Conservation (phyloP, 2,797 vertebrate species). For the Staurois parvus region DNA sequence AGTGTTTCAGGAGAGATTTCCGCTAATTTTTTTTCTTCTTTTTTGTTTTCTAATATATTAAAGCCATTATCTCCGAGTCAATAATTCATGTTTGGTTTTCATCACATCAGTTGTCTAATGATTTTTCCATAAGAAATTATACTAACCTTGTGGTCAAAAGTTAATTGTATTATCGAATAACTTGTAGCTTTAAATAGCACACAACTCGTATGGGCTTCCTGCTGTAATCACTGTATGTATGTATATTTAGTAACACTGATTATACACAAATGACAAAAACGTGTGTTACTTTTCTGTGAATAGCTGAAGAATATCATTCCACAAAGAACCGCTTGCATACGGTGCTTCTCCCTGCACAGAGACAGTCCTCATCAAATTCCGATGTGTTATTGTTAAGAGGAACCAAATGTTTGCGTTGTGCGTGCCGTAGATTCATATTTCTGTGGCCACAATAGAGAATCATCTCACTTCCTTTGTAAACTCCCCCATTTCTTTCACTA, state of each 20-base stretch:
- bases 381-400: neutral
- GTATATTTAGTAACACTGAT: neutral
- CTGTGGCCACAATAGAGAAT: neutral
- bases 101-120: neutral
- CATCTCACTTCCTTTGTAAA: slow-evolving; percentile 12
- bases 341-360: neutral
- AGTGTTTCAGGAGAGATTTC: no score
- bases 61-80: neutral
- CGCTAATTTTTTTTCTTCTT: no score
- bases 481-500: neutral
- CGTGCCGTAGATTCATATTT: neutral
- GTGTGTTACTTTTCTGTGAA: neutral
- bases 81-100: neutral
- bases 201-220: neutral
- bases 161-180: neutral
- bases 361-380: neutral
- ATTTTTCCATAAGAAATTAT: neutral
- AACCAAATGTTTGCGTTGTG: neutral
- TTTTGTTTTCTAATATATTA: no score
- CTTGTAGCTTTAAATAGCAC: neutral
- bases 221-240: neutral
- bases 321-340: neutral
- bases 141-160: neutral
- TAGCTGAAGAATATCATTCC: neutral
- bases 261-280: neutral